phyloP scores from a whole-genome alignment of 2,888 invertebrate genomes.

The Campaea margaritaria region DNA sequence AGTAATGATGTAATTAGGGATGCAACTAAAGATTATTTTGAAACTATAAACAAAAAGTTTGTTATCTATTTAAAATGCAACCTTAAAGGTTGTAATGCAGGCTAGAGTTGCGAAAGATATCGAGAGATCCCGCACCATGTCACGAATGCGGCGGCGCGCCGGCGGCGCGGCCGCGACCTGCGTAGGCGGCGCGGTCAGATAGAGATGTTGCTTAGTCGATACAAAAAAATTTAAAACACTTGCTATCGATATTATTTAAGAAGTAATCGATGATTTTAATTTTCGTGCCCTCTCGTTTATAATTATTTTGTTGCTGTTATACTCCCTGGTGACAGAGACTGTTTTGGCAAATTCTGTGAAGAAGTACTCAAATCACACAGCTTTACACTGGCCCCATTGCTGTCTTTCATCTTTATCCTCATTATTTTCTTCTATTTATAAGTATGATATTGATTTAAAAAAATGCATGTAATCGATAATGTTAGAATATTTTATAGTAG shows the following conservation, averaged over 20 bases:
- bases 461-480: no score
- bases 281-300: no score
- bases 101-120: conserved; percentile 76
- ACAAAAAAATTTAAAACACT: neutral
- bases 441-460: no score
- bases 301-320: no score
- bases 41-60: conserved; percentile 20
- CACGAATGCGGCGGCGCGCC: conserved; percentile 73
- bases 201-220: conserved; percentile 49
- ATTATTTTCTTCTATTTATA: no score
- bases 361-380: no score
- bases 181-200: conserved; percentile 71
- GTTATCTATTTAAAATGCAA: conserved; percentile 26
- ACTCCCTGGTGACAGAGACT: no score
- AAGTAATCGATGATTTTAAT: neutral
- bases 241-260: neutral
- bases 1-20: neutral
- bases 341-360: no score
- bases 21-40: neutral
- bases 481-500: no score
- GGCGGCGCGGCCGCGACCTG: conserved; percentile 75
- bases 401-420: no score
- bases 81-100: conserved; percentile 68
- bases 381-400: no score
- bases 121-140: conserved; percentile 78